Conservation (phyloP, 2,888 invertebrate species). For the Blastobasis adustella region DNA sequence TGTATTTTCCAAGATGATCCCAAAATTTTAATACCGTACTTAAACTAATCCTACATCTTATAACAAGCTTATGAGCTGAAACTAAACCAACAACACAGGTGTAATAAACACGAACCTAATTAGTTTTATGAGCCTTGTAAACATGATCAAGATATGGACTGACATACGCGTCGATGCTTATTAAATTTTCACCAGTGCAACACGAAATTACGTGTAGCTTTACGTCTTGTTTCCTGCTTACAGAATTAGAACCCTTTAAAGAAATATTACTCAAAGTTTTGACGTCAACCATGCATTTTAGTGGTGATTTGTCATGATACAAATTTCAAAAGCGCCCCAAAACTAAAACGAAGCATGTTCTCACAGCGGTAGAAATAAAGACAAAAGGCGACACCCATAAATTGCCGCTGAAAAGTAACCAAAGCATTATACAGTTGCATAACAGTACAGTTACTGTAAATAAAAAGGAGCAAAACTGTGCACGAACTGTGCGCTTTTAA, state of each 20-base stretch:
- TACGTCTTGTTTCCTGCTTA: slow-evolving; percentile 8
- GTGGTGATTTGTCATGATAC: slow-evolving; percentile 30
- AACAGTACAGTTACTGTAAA: slow-evolving; percentile 69
- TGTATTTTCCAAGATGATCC: too few relatives aligned
- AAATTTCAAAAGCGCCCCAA: slow-evolving; percentile 40
- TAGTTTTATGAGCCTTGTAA: slow-evolving; percentile 36
- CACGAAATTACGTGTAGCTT: slow-evolving; percentile 22
- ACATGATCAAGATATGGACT: slow-evolving; percentile 38
- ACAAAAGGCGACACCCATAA: slow-evolving; percentile 65
- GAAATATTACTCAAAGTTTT: neutral
- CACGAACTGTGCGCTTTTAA: slow-evolving; percentile 73
- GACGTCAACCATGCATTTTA: slow-evolving; percentile 9
- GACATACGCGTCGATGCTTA: slow-evolving; percentile 22
- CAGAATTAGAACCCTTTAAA: neutral
- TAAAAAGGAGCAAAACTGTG: slow-evolving; percentile 67
- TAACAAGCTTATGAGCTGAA: neutral
- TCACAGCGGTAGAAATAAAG: slow-evolving; percentile 59
- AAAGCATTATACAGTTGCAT: slow-evolving; percentile 72
- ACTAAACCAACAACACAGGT: slow-evolving; percentile 13
- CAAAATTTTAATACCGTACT: too few relatives aligned
- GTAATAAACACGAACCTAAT: slow-evolving; percentile 32
- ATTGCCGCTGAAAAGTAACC: slow-evolving; percentile 69
- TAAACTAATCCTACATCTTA: too few relatives aligned
- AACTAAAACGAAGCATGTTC: slow-evolving; percentile 56
- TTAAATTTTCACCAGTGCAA: slow-evolving; percentile 17